Evolutionary conservation across 2,888 invertebrate genomes (phyloP).

Genomic region (Terebella lapidaria): DNA sequence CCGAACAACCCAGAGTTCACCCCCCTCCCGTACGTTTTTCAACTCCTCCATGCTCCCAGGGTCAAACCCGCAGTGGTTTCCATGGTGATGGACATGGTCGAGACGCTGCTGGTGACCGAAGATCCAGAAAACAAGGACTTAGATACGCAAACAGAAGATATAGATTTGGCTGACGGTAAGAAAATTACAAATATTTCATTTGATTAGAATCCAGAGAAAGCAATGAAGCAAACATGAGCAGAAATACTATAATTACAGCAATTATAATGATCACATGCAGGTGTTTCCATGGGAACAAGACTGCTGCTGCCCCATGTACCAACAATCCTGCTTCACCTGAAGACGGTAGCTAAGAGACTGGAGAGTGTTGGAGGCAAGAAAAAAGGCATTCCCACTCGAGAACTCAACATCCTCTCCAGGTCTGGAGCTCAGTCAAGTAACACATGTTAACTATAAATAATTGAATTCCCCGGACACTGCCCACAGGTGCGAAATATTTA

Average conservation of each 20-base stretch:
- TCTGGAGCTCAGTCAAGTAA: constrained; percentile 29
- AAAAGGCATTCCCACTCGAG: constrained; percentile 29
- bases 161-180: no score
- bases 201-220: no score
- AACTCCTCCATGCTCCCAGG: constrained; percentile 68
- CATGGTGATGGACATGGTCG: constrained; percentile 44
- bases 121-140: no score
- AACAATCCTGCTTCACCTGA: constrained; percentile 59
- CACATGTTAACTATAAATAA: no score
- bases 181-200: no score
- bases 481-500: no score
- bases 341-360: constrained; percentile 29
- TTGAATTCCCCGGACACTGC: no score
- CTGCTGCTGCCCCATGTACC: constrained; percentile 72
- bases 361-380: constrained; percentile 28
- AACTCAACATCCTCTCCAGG: constrained; percentile 47
- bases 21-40: constrained; percentile 66
- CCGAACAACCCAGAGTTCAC: constrained; percentile 53
- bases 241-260: no score
- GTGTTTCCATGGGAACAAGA: no score
- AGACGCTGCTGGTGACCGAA: constrained; percentile 39
- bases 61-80: constrained; percentile 62
- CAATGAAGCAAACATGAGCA: no score
- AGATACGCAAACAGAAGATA: no score
- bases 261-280: no score